Conservation (phyloP, 2,888 invertebrate genomes). For the Hemithea aestivaria region DNA sequence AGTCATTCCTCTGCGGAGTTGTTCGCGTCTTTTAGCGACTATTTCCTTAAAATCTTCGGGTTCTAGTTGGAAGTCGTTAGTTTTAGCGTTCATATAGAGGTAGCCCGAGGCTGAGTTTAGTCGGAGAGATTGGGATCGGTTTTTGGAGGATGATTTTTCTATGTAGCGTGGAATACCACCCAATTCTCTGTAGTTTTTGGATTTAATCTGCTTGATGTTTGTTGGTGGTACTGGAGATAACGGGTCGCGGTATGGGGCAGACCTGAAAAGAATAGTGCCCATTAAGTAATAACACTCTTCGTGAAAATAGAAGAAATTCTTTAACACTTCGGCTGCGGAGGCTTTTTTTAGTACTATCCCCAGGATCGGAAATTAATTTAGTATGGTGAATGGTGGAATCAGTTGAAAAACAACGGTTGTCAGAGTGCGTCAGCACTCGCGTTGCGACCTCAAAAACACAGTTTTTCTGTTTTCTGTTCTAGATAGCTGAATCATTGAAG, state of each 20-base stretch:
- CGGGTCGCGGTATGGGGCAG: conserved; percentile 65
- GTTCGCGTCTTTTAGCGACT: conserved; percentile 65
- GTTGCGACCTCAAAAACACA: too few species aligned
- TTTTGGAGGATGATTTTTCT: conserved; percentile 61
- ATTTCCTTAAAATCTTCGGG: conserved; percentile 70
- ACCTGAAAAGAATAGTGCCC: too few species aligned
- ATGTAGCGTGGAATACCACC: conserved; percentile 64
- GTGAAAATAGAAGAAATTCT: too few species aligned
- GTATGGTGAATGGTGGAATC: too few species aligned
- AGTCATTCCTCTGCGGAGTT: conserved; percentile 63
- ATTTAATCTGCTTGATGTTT: conserved; percentile 59
- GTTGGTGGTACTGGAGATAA: conserved; percentile 67
- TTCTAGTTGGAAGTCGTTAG: conserved; percentile 70
- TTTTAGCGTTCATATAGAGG: conserved; percentile 71
- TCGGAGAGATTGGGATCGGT: conserved; percentile 61
- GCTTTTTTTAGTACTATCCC: too few species aligned
- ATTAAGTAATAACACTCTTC: too few species aligned
- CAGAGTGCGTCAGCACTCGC: too few species aligned
- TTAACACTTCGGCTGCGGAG: too few species aligned
- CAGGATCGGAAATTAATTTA: too few species aligned
- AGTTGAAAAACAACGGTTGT: too few species aligned
- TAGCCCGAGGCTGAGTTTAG: conserved; percentile 74
- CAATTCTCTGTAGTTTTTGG: conserved; percentile 54
- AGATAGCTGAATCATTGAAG: too few species aligned
- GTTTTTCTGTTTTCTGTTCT: too few species aligned